Evolutionary conservation across 2,113 vertebrate species (phyloP), one percentile per base, ranked within the genome.

Genomic region (Morone saxatilis): DNA sequence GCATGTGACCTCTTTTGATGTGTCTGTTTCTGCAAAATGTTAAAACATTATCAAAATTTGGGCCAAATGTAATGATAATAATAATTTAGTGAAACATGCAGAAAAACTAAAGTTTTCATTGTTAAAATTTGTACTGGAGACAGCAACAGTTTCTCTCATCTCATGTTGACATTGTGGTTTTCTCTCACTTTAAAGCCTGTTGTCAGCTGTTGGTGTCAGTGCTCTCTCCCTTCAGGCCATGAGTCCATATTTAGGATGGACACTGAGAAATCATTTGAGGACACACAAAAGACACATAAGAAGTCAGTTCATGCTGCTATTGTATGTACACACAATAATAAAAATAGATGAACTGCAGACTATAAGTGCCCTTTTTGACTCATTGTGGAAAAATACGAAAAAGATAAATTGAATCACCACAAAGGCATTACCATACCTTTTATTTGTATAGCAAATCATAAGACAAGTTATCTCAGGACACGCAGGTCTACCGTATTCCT

Each of bases 1-100:
- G 61, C 7, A 47, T 8, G 31, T 45, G 10, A 14, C 48, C 25
- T 68, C 14, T 62, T 40, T 31, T 17, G 36, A 2, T 56, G n/a
- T n/a, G n/a, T 38, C 45, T 77, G 6, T 38, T 54, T 71, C 19
- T 69, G 50, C 11, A 31, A 68, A 67, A 78, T 73, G 2, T 25
- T 22, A 50, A 38, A 41, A 71, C 51, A 66, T 41, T 4, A 78
- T 62, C 7, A 53, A 16, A 75, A 66, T 31, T 25, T 6, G 20
- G 12, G 20, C 6, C 19, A 76, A 70, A 65, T 75, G 12, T 22
- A 22, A 25, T 45, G 12, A 62, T 19, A 69, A 9, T 22, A 22
- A 25, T 45, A 9, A 62, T 19, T 72, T 40, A 31, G 10, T 22
- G n/a, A 19, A 50, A 62, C 8, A 31, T 5, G 10, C 8, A n/a